Evolutionary conservation across 2,888 invertebrate genomes (phyloP).

Genomic region (Acrobasis consociella): DNA sequence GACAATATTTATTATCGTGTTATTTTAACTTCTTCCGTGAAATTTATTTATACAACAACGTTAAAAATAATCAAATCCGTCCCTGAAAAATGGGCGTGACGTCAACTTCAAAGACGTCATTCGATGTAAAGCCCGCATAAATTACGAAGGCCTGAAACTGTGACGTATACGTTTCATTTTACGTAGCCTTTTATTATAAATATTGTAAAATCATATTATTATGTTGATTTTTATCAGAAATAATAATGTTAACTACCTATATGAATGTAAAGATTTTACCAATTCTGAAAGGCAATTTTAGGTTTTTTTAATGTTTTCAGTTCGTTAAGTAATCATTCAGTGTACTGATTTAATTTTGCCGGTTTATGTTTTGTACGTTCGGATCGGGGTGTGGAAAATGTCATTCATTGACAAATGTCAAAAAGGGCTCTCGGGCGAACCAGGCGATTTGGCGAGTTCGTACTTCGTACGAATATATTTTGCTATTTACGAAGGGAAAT

Average conservation of each 20-base stretch:
- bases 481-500: conserved; percentile 50
- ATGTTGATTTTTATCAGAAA: no score
- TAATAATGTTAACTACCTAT: no score
- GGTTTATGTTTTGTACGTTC: conserved; percentile 44
- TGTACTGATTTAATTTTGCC: conserved; percentile 20
- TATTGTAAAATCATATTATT: background rate
- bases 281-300: no score
- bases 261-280: no score
- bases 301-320: no score
- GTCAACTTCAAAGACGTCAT: conserved; percentile 71
- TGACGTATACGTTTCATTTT: conserved; percentile 13
- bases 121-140: conserved; percentile 50
- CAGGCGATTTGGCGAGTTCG: conserved; percentile 47
- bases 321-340: no score
- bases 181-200: background rate
- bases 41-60: conserved; percentile 55
- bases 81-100: conserved; percentile 78
- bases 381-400: conserved; percentile 54
- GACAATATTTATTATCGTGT: conserved; percentile 11
- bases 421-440: conserved; percentile 61
- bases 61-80: conserved; percentile 71
- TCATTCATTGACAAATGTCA: conserved; percentile 70
- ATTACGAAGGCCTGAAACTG: conserved; percentile 41
- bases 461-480: conserved; percentile 42
- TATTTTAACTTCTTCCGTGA: conserved; percentile 43